Evolutionary conservation across 2,888 invertebrate species (phyloP).

Genomic region (Cerceris ruficornis): DNA sequence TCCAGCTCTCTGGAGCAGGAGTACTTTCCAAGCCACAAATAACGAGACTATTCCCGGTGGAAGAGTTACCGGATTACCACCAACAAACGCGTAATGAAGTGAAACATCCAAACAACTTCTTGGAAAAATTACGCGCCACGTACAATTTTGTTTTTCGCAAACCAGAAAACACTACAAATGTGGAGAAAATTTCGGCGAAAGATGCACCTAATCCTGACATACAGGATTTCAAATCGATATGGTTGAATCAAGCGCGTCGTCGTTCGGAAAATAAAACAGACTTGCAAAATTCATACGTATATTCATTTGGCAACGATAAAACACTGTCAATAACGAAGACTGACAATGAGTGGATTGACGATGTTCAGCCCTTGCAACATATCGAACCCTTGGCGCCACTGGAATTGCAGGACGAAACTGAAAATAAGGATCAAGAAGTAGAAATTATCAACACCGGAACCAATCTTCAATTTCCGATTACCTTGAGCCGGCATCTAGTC

Average conservation of each 20-base stretch:
- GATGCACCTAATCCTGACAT: conserved; percentile 39
- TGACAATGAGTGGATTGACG: conserved; percentile 54
- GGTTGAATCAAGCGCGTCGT: conserved; percentile 28
- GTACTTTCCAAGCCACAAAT: conserved; percentile 71
- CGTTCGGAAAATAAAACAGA: conserved; percentile 6
- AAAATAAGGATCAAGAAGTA: conserved; percentile 51
- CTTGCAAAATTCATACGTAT: conserved; percentile 1
- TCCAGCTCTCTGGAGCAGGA: conserved; percentile 67
- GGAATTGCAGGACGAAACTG: conserved; percentile 55
- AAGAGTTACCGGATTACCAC: conserved; percentile 66
- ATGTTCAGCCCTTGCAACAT: conserved; percentile 58
- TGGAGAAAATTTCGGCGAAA: conserved; percentile 67
- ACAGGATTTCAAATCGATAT: conserved; percentile 42
- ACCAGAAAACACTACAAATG: conserved; percentile 69
- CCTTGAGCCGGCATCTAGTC: conserved; percentile 67
- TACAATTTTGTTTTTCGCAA: conserved; percentile 75
- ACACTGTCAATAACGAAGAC: conserved; percentile 20
- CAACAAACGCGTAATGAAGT: conserved; percentile 59
- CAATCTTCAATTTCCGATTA: conserved; percentile 60
- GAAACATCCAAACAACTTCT: conserved; percentile 71
- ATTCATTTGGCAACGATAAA: conserved; percentile 9
- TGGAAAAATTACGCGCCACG: conserved; percentile 73
- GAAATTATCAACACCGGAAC: conserved; percentile 52
- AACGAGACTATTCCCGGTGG: conserved; percentile 71
- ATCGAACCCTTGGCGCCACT: conserved; percentile 63